Conservation (phyloP, 2,797 vertebrate species). For the Danio jaintianensis region DNA sequence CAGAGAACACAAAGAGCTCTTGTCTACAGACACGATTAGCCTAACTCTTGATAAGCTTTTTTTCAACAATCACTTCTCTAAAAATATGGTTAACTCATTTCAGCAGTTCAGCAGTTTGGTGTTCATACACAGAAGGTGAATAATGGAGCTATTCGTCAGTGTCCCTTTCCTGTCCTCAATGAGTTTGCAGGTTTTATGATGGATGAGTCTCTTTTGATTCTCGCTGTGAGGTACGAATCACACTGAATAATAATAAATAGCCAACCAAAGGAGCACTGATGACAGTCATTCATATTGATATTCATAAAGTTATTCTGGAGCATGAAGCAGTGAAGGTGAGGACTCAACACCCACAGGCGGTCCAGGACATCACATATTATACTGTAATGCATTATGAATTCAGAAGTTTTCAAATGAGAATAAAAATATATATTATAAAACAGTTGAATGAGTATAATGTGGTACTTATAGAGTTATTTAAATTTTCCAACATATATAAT, state of each 20-base stretch:
- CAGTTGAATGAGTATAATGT: not conserved
- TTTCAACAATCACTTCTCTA: not conserved
- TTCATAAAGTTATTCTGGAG: slow-evolving; percentile 50
- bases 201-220: slow-evolving; percentile 52
- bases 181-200: slow-evolving; percentile 50
- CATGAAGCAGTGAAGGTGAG: slow-evolving; percentile 28
- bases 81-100: slow-evolving; percentile 15
- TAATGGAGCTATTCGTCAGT: not conserved
- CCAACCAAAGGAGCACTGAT: slow-evolving; percentile 47
- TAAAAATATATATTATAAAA: not conserved
- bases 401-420: not conserved
- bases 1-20: not conserved
- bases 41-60: slow-evolving; percentile 1
- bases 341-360: slow-evolving; percentile 28
- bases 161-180: not conserved
- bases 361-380: slow-evolving; percentile 22
- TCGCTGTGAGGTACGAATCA: slow-evolving; percentile 51
- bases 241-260: slow-evolving; percentile 57
- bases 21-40: not conserved
- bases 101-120: slow-evolving; percentile 5
- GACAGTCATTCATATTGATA: slow-evolving; percentile 60
- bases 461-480: not conserved
- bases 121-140: slow-evolving; percentile 3
- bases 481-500: too few species aligned
- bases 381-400: slow-evolving; percentile 22